These are phyloP conservation scores for Eriosoma lanigerum DNA, from an alignment of 1,140 invertebrate species.

Conservation along the genomic window DNA sequence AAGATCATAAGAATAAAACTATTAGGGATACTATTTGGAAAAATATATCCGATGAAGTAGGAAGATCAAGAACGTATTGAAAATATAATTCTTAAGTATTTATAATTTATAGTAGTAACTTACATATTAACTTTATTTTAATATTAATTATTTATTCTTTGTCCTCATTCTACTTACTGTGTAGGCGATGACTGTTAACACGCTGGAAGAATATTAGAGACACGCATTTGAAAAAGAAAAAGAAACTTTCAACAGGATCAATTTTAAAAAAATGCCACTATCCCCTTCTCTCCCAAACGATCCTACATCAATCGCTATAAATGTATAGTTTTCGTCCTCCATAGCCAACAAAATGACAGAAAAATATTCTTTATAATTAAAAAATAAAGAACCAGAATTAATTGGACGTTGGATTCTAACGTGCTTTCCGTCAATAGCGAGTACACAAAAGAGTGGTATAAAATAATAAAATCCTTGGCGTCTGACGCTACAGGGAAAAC, in stretches of 20 bases:
- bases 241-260: background rate
- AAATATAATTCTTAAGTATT: background rate
- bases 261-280: constrained; percentile 54
- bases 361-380: constrained; percentile 60
- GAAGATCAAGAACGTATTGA: constrained; percentile 14
- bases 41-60: constrained; percentile 13
- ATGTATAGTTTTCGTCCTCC: constrained; percentile 60
- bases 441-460: too few species aligned
- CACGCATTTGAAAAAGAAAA: background rate
- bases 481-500: too few species aligned
- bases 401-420: constrained; percentile 53
- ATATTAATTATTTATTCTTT: constrained; percentile 21
- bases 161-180: background rate
- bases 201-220: background rate
- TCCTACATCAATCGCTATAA: constrained; percentile 60
- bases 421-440: background rate
- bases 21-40: constrained; percentile 9
- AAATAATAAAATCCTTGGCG: too few species aligned
- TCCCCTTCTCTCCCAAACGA: constrained; percentile 59
- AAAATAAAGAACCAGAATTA: constrained; percentile 58
- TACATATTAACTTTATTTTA: background rate
- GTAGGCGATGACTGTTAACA: background rate
- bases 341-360: constrained; percentile 61
- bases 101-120: background rate
- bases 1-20: background rate